Percentiles rank a stretch among this genome's conserved stretches.
Evolutionary conservation across 2,888 invertebrate genomes (phyloP).

Genomic region (Hyposoter dolosus): DNA sequence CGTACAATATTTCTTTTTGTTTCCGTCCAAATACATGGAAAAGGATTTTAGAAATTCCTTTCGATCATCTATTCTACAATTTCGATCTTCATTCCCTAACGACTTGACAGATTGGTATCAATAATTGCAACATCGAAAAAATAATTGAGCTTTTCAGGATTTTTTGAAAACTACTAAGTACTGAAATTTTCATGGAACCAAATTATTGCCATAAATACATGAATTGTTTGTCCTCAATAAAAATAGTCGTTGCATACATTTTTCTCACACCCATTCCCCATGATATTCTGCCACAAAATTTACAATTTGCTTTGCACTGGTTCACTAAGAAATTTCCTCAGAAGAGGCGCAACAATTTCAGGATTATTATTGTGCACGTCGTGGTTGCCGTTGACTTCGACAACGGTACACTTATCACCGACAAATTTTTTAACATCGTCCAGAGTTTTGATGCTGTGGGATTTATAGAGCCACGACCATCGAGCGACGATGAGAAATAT

Average conservation of each 20-base stretch:
- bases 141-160: not conserved
- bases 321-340: conserved; percentile 85
- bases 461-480: conserved; percentile 43
- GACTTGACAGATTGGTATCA: not conserved
- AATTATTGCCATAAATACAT: not conserved
- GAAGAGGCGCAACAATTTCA: conserved; percentile 85
- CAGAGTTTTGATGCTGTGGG: not conserved
- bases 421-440: conserved; percentile 17
- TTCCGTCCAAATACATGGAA: not conserved
- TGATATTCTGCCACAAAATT: not conserved
- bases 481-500: conserved; percentile 68
- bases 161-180: not conserved
- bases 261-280: not conserved
- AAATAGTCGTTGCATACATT: not conserved
- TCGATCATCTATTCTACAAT: not conserved
- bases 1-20: too few relatives aligned
- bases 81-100: not conserved
- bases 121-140: not conserved
- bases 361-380: conserved; percentile 88
- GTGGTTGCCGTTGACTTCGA: conserved; percentile 86
- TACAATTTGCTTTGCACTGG: conserved; percentile 72
- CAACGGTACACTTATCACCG: conserved; percentile 72
- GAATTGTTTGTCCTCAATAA: not conserved
- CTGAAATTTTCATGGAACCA: not conserved
- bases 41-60: not conserved